Evolutionary conservation across 2,113 vertebrate species (phyloP).

Genomic region (Mormyrus lacerda): DNA sequence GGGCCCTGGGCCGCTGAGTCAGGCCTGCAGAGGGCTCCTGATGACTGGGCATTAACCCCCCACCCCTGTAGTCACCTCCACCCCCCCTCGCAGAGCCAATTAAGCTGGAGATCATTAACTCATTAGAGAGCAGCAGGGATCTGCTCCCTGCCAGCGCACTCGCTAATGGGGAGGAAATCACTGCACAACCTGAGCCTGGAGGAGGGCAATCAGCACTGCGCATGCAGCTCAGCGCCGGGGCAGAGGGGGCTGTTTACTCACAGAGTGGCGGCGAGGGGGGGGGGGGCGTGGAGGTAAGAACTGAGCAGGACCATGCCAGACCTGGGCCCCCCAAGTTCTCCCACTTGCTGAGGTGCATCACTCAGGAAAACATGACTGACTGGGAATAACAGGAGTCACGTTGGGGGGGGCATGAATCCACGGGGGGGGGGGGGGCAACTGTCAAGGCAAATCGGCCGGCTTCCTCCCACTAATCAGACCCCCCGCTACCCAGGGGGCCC

Average conservation of each 20-base stretch:
- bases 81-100: neutral
- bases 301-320: neutral
- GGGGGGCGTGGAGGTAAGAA: neutral
- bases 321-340: neutral
- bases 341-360: neutral
- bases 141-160: constrained; percentile 1
- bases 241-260: neutral
- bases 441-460: neutral
- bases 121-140: neutral
- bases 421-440: no score
- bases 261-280: neutral
- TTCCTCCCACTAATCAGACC: neutral
- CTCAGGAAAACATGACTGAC: neutral
- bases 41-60: neutral
- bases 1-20: neutral
- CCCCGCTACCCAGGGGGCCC: neutral
- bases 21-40: constrained; percentile 2
- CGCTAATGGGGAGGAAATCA: neutral
- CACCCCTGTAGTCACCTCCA: neutral
- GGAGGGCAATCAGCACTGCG: neutral
- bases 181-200: neutral
- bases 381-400: neutral
- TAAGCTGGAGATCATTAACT: constrained; percentile 13
- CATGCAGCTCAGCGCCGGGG: neutral
- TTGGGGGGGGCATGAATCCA: neutral